A percentile compares a stretch with the other conserved stretches of the same genome.
Conservation (phyloP, 1,140 invertebrate species). For the Saccostrea echinata region DNA sequence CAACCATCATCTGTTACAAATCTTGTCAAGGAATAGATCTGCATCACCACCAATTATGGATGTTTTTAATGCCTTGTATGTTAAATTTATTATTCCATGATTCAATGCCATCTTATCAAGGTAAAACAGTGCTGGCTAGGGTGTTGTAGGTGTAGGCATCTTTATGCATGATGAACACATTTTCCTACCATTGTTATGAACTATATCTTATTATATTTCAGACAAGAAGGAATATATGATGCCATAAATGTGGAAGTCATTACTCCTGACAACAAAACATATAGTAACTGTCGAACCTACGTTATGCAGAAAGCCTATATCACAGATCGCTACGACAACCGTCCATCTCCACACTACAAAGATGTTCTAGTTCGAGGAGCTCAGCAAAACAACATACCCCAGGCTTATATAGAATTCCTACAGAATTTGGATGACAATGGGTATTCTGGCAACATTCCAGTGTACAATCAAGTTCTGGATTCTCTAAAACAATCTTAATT, state of each 20-base stretch:
- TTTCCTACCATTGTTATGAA: too few species aligned
- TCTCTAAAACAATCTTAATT: background rate
- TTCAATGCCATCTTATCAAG: too few species aligned
- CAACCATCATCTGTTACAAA: too few species aligned
- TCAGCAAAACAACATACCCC: constrained; percentile 85
- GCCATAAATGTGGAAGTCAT: constrained; percentile 7
- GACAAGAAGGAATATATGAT: constrained; percentile 35
- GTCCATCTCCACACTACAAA: constrained; percentile 87
- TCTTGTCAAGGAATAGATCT: too few species aligned
- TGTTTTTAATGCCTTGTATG: too few species aligned
- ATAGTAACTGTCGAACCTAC: constrained; percentile 85
- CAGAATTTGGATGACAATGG: constrained; percentile 86
- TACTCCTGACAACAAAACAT: constrained; percentile 56
- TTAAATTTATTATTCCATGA: too few species aligned
- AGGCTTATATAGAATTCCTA: constrained; percentile 85
- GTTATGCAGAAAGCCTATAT: constrained; percentile 81
- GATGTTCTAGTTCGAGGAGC: constrained; percentile 85
- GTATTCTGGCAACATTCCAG: constrained; percentile 81
- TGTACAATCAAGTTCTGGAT: constrained; percentile 66
- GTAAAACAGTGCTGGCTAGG: too few species aligned
- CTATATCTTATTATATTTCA: background rate
- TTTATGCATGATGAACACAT: too few species aligned
- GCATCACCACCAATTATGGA: too few species aligned
- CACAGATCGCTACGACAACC: constrained; percentile 81
- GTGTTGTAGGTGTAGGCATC: too few species aligned